These are phyloP conservation scores for Epistrophella euchroma DNA, from an alignment of 2,888 invertebrate species.

Conservation along the genomic window DNA sequence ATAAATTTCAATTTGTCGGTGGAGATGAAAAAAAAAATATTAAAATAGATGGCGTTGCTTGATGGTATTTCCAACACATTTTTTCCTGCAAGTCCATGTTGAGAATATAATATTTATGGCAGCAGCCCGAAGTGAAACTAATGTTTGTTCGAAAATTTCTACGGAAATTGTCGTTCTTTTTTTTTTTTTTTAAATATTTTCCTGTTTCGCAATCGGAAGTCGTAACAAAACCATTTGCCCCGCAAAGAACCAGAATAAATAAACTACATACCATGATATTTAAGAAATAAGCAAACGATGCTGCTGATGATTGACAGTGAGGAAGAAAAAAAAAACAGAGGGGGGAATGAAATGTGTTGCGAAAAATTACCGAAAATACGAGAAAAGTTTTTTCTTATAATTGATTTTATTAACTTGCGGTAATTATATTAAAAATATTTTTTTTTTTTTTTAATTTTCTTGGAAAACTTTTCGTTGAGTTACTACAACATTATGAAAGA, in stretches of 20 bases:
- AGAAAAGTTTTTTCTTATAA: neutral
- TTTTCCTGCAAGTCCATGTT: neutral
- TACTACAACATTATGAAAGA: neutral
- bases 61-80: neutral
- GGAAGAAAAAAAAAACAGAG: neutral
- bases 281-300: slow-evolving; percentile 8
- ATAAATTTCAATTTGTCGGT: slow-evolving; percentile 60
- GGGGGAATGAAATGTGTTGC: neutral
- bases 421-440: neutral
- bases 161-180: neutral
- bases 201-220: neutral
- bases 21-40: neutral
- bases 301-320: slow-evolving; percentile 11
- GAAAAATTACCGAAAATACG: neutral
- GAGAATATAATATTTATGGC: neutral
- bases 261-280: slow-evolving; percentile 1
- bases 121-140: neutral
- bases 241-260: neutral
- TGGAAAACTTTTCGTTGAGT: neutral
- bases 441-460: neutral
- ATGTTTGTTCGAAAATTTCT: neutral
- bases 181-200: neutral
- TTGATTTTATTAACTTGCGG: neutral
- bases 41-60: slow-evolving; percentile 3
- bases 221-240: slow-evolving; percentile 11